phyloP scores from a whole-genome alignment of 2,888 invertebrate species.

The Mechanitis messenoides region DNA sequence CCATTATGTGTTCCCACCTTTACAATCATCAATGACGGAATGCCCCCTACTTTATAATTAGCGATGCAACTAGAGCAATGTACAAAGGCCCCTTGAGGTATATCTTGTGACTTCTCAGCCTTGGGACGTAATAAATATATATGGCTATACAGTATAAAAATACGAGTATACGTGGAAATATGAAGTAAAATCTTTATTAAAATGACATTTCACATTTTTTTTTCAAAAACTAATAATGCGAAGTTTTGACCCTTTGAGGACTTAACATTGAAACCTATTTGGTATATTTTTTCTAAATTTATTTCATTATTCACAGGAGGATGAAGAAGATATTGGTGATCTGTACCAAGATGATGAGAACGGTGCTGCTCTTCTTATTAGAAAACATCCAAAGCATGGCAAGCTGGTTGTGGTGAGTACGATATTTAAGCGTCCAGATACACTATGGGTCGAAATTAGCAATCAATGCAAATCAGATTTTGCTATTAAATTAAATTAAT shows the following conservation, averaged over 20 bases:
- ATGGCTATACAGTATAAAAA: neutral
- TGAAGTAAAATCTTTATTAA: too few species aligned
- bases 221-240: too few species aligned
- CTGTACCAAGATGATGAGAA: conserved; percentile 91
- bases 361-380: conserved; percentile 90
- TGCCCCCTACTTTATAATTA: conserved; percentile 21
- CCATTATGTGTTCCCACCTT: conserved; percentile 4
- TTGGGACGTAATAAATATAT: neutral
- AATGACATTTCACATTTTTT: too few species aligned
- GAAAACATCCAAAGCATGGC: conserved; percentile 86
- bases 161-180: neutral
- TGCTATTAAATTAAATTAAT: too few species aligned
- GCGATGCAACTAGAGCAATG: conserved; percentile 20
- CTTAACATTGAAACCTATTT: neutral
- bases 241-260: neutral
- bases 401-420: conserved; percentile 89
- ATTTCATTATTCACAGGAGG: conserved; percentile 62
- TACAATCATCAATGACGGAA: conserved; percentile 12
- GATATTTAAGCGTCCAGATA: neutral
- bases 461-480: too few species aligned
- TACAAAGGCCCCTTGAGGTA: neutral
- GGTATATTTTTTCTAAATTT: neutral
- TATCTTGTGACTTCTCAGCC: neutral
- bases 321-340: conserved; percentile 85
- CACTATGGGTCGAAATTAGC: too few species aligned